Conservation (phyloP, 1,140 invertebrate genomes). For the Papilio machaon region DNA sequence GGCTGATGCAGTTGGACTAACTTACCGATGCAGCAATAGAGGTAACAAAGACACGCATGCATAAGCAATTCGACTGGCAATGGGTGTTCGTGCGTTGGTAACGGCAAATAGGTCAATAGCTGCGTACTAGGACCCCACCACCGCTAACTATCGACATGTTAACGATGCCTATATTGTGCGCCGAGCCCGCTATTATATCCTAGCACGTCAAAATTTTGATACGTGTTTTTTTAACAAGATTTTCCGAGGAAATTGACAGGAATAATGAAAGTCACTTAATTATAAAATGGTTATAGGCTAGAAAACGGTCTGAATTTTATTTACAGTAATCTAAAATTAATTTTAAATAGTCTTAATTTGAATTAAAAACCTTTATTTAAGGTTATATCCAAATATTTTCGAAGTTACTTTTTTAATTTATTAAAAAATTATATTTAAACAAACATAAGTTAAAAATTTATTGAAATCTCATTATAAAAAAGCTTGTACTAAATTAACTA, state of each 20-base stretch:
- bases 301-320: background rate
- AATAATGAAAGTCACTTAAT: too few species aligned
- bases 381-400: too few species aligned
- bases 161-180: background rate
- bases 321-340: background rate
- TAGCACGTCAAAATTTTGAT: background rate
- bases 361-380: too few species aligned
- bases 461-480: background rate
- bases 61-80: slow-evolving; percentile 66
- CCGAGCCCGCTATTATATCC: background rate
- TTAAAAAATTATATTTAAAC: background rate
- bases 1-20: slow-evolving; percentile 46
- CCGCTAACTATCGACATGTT: slow-evolving; percentile 23
- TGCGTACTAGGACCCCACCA: slow-evolving; percentile 42
- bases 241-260: too few species aligned
- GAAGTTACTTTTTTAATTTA: too few species aligned
- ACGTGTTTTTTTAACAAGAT: background rate
- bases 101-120: slow-evolving; percentile 74
- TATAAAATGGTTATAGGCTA: background rate
- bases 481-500: background rate
- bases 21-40: slow-evolving; percentile 61
- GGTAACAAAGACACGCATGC: slow-evolving; percentile 72
- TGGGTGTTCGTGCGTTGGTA: slow-evolving; percentile 59
- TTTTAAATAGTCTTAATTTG: too few species aligned
- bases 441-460: background rate